Conservation (phyloP, 2,113 vertebrate species). For the Sigmodon hispidus region DNA sequence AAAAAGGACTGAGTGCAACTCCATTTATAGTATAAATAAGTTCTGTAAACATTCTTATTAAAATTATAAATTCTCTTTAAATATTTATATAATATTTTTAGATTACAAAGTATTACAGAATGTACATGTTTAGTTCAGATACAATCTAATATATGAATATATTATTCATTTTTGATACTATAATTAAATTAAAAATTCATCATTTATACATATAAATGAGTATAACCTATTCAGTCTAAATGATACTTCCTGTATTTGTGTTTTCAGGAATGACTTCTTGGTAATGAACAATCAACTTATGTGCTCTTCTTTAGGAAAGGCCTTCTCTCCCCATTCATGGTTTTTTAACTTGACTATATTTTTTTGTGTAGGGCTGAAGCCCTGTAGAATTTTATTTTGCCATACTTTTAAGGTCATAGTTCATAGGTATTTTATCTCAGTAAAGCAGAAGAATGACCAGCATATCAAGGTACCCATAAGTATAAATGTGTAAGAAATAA, state of each 20-base stretch:
- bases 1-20: background rate
- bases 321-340: background rate
- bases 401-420: background rate
- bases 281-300: background rate
- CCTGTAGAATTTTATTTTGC: background rate
- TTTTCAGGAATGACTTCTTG: background rate
- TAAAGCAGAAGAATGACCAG: background rate
- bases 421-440: background rate
- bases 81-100: background rate
- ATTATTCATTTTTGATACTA: background rate
- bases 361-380: background rate
- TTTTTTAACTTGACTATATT: background rate
- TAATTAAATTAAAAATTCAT: background rate
- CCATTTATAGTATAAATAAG: background rate
- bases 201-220: background rate
- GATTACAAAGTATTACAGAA: background rate
- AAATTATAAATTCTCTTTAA: background rate
- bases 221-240: background rate
- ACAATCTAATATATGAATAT: background rate
- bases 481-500: background rate
- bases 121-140: background rate
- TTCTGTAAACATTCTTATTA: background rate
- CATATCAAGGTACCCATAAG: background rate
- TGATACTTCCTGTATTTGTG: background rate
- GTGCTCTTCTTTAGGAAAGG: background rate